Evolutionary conservation across 1,140 invertebrate genomes (phyloP).

Genomic region (Holcopasites calliopsidis): DNA sequence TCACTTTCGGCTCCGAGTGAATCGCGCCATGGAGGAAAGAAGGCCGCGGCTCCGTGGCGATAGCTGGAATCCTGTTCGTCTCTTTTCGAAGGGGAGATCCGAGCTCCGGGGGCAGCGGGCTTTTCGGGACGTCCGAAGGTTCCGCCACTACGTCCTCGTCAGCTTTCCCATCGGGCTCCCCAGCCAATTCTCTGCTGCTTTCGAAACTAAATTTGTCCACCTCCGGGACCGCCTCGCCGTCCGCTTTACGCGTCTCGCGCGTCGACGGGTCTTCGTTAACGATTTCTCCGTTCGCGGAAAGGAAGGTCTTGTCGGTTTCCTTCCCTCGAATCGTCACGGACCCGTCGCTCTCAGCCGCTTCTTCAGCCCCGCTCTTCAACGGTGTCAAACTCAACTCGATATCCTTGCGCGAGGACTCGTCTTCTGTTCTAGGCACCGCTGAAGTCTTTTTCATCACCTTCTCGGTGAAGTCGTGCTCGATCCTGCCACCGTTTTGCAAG

Average conservation of each 20-base stretch:
- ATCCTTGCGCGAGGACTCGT: constrained; percentile 46
- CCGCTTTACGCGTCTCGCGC: constrained; percentile 56
- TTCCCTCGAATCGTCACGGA: constrained; percentile 38
- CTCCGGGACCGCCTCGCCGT: constrained; percentile 50
- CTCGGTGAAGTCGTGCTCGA: constrained; percentile 10
- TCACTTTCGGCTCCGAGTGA: constrained; percentile 65
- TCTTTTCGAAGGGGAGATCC: constrained; percentile 31
- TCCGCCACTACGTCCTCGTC: constrained; percentile 86
- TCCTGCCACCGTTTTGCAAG: not conserved
- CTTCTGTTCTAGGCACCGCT: constrained; percentile 15
- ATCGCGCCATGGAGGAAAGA: constrained; percentile 85
- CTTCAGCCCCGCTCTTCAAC: constrained; percentile 60
- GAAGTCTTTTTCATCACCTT: not conserved
- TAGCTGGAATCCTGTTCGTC: constrained; percentile 20
- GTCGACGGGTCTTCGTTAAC: not conserved
- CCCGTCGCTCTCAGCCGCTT: constrained; percentile 54
- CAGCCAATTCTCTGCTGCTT: constrained; percentile 86
- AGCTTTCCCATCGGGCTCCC: constrained; percentile 89
- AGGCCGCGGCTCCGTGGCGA: constrained; percentile 81
- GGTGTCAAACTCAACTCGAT: constrained; percentile 60
- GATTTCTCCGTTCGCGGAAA: not conserved
- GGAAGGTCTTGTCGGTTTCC: constrained; percentile 45
- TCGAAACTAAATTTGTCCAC: constrained; percentile 79
- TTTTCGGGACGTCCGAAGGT: constrained; percentile 84
- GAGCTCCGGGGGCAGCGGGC: constrained; percentile 79